Conservation (phyloP, 2,888 invertebrate genomes). For the Lypha dubia region DNA sequence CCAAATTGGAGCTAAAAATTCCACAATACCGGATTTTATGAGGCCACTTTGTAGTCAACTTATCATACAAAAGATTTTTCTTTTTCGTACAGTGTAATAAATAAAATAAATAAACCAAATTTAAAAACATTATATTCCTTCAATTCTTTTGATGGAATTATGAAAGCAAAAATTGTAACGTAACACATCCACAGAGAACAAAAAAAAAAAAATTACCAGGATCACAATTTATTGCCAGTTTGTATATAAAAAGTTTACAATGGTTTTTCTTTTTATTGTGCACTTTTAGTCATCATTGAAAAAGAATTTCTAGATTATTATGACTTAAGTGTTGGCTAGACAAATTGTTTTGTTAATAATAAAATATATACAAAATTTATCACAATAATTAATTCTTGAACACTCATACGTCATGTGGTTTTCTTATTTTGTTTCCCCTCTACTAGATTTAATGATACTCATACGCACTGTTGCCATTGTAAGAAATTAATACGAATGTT, state of each 20-base stretch:
- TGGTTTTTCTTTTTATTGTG: not conserved
- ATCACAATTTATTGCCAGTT: not conserved
- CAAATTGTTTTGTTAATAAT: not conserved
- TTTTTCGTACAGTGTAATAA: no score
- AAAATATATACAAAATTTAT: not conserved
- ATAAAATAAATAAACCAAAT: no score
- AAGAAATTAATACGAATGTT: not conserved
- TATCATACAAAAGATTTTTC: no score
- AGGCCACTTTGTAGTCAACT: no score
- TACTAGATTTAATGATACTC: not conserved
- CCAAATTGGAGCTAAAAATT: no score
- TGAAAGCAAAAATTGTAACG: not conserved
- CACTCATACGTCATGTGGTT: not conserved
- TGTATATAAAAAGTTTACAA: not conserved
- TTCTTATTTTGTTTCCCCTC: not conserved
- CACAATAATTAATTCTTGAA: not conserved
- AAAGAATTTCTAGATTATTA: not conserved
- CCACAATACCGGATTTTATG: no score
- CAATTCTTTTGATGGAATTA: no score
- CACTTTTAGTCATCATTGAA: not conserved
- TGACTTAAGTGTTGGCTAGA: not conserved
- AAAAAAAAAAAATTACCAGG: not conserved
- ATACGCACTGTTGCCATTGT: not conserved
- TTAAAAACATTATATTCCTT: no score
- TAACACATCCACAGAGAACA: not conserved